These are phyloP conservation scores for Scleropages formosus DNA, from an alignment of 2,797 vertebrate genomes.

Conservation along the genomic window DNA sequence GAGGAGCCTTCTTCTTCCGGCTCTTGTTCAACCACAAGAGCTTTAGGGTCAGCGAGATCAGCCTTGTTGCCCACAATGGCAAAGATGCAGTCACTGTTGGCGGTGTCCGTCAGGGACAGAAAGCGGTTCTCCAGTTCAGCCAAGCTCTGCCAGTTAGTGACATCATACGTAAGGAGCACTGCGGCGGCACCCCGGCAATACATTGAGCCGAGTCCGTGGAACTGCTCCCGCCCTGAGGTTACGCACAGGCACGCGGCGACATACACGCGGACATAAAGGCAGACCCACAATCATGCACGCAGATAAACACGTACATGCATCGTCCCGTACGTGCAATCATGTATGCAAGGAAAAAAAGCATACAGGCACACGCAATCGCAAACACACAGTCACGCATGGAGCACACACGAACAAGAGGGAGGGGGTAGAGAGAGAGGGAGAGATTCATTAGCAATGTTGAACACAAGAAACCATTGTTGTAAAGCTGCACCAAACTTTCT, in stretches of 20 bases:
- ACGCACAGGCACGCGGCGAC: constrained; percentile 10
- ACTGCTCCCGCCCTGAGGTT: constrained; percentile 87
- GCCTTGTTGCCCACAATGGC: constrained; percentile 92
- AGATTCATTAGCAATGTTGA: constrained; percentile 41
- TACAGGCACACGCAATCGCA: not conserved
- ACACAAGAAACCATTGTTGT: constrained; percentile 57
- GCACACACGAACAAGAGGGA: not conserved
- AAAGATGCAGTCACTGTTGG: constrained; percentile 88
- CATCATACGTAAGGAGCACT: constrained; percentile 89
- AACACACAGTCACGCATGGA: not conserved
- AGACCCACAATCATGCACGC: not conserved
- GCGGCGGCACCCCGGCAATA: constrained; percentile 91
- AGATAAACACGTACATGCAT: no score
- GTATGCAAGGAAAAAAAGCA: not conserved
- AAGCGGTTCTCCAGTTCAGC: constrained; percentile 91
- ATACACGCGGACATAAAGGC: not conserved
- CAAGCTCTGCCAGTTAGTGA: constrained; percentile 87
- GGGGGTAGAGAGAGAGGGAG: not conserved
- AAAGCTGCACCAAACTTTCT: constrained; percentile 48
- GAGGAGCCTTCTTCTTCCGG: constrained; percentile 40
- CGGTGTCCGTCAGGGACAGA: constrained; percentile 88
- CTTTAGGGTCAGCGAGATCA: constrained; percentile 75
- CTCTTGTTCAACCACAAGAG: constrained; percentile 42
- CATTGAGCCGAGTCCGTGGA: constrained; percentile 95
- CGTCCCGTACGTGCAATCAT: no score